These are phyloP conservation scores for Chalcis sispes DNA, from an alignment of 2,888 invertebrate species.

Conservation along the genomic window DNA sequence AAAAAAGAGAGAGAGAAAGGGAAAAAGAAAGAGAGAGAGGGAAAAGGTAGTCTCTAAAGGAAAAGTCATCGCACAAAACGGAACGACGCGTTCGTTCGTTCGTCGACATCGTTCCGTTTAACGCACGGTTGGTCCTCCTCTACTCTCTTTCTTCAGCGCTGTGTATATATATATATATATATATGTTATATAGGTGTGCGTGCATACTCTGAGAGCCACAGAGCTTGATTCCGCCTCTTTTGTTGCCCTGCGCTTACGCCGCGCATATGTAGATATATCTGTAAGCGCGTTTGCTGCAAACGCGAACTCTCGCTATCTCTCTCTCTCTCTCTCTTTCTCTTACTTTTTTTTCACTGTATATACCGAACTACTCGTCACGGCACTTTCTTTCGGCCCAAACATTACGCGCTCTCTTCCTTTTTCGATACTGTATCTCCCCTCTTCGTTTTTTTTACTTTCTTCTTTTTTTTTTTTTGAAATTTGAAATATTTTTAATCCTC, in stretches of 20 bases:
- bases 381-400: not conserved
- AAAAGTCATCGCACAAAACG: conserved; percentile 39
- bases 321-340: not conserved
- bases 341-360: not conserved
- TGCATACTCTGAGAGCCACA: conserved; percentile 2
- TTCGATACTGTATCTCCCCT: too few relatives aligned
- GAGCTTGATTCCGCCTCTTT: conserved; percentile 52
- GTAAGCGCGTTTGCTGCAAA: not conserved
- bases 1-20: not conserved
- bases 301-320: not conserved
- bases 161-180: too few relatives aligned
- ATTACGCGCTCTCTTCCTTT: not conserved
- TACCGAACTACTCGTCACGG: not conserved
- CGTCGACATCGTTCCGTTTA: conserved; percentile 56
- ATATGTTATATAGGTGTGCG: too few relatives aligned
- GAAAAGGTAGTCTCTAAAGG: conserved; percentile 1
- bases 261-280: too few relatives aligned
- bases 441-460: too few relatives aligned
- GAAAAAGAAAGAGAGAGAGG: not conserved
- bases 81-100: conserved; percentile 33
- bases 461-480: too few relatives aligned
- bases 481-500: too few relatives aligned
- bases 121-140: conserved; percentile 49
- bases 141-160: too few relatives aligned
- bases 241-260: conserved; percentile 5